phyloP scores from a whole-genome alignment of 1,140 invertebrate genomes.

The Pteromalus puparum region DNA sequence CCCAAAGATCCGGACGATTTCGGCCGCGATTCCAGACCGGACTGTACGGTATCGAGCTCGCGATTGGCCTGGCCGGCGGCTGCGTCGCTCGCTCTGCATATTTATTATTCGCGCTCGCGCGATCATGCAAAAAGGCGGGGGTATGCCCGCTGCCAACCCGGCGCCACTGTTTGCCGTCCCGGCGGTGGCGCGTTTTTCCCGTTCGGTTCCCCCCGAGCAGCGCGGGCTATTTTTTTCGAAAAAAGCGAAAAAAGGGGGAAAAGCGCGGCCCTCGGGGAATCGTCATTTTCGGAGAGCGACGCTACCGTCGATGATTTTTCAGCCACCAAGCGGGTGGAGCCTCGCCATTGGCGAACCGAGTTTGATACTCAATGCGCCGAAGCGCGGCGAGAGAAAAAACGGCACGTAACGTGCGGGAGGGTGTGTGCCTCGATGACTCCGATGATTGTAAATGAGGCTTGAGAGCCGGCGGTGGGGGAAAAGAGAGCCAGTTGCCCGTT shows the following conservation, averaged over 20 bases:
- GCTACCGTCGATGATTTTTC: constrained; percentile 9
- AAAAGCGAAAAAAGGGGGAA: background rate
- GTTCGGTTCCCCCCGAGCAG: no score
- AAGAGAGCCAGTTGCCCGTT: constrained; percentile 16
- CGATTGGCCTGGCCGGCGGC: background rate
- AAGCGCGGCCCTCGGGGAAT: background rate
- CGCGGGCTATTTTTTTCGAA: background rate
- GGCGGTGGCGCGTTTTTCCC: background rate
- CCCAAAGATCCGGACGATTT: constrained; percentile 3
- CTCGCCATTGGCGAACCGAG: background rate
- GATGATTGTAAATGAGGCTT: constrained; percentile 38
- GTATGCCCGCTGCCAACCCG: background rate
- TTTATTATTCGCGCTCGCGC: constrained; percentile 39
- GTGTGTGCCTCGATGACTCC: constrained; percentile 32
- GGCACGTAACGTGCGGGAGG: background rate
- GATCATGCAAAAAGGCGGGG: constrained; percentile 40
- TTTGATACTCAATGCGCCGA: background rate
- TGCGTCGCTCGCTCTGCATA: background rate
- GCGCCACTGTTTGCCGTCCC: background rate
- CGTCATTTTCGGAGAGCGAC: background rate
- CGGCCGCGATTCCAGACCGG: background rate
- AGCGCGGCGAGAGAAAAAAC: no score
- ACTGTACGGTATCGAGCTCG: background rate
- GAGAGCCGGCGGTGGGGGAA: background rate
- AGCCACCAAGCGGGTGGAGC: background rate